Percentiles rank a stretch among this genome's conserved stretches.
Conservation (phyloP, 2,797 vertebrate genomes). For the Typhlichthys subterraneus region DNA sequence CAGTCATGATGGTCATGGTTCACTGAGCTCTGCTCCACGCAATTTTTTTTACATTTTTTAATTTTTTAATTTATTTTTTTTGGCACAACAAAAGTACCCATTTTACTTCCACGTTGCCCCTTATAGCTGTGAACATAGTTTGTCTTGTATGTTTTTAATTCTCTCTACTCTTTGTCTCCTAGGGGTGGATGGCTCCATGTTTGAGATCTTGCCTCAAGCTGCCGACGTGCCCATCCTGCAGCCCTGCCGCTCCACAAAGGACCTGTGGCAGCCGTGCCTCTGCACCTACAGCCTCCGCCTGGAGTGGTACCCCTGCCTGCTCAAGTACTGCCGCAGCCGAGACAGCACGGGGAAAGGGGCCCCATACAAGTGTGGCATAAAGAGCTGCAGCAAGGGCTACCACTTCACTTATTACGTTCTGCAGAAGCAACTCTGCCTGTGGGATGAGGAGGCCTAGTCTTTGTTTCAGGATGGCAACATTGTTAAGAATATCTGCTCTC, state of each 20-base stretch:
- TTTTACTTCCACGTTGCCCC: slow-evolving; percentile 33
- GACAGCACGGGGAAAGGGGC: slow-evolving; percentile 80
- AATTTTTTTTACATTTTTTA: slow-evolving; percentile 57
- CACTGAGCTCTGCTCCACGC: slow-evolving; percentile 36
- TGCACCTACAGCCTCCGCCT: slow-evolving; percentile 90
- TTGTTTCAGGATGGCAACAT: slow-evolving; percentile 23
- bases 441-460: slow-evolving; percentile 91
- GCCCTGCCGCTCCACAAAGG: slow-evolving; percentile 79
- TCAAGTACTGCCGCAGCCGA: slow-evolving; percentile 92
- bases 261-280: slow-evolving; percentile 87
- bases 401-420: slow-evolving; percentile 90
- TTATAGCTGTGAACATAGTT: not conserved
- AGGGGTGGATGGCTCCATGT: slow-evolving; percentile 91
- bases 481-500: slow-evolving; percentile 1
- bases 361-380: slow-evolving; percentile 96
- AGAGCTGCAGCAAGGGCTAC: slow-evolving; percentile 96
- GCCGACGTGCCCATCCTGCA: slow-evolving; percentile 73
- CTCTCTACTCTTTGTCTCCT: slow-evolving; percentile 26
- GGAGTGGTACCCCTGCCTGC: slow-evolving; percentile 96
- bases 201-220: slow-evolving; percentile 84
- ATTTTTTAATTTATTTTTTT: slow-evolving; percentile 50
- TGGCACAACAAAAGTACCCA: slow-evolving; percentile 67
- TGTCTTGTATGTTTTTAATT: slow-evolving; percentile 35
- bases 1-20: slow-evolving; percentile 69
- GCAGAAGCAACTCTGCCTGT: slow-evolving; percentile 92